A percentile compares a stretch with the other conserved stretches of the same genome.
Conservation (phyloP, 2,113 vertebrate species). For the Anas platyrhynchos region DNA sequence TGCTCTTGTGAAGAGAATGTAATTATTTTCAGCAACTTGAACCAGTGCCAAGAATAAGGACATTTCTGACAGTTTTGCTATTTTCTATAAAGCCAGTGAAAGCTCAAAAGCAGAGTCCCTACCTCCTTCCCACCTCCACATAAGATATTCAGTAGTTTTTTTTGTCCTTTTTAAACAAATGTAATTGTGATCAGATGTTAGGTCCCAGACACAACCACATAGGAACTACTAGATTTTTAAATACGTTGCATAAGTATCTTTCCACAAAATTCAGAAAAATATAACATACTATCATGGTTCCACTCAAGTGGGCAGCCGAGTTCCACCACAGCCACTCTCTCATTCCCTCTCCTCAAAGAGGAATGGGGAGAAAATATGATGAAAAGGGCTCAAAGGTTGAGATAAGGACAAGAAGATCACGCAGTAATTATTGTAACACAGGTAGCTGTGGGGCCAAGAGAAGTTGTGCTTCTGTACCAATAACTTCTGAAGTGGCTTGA, state of each 20-base stretch:
- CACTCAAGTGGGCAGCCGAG: no score
- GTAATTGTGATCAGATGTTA: neutral
- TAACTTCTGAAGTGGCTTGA: no score
- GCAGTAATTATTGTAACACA: no score
- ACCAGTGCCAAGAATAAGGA: neutral
- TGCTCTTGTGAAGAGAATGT: constrained; percentile 34
- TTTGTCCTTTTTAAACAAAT: neutral
- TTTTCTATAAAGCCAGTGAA: constrained; percentile 2
- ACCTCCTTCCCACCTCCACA: neutral
- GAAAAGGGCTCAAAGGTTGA: no score
- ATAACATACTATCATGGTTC: no score
- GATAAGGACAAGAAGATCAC: no score
- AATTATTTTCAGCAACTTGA: constrained; percentile 54
- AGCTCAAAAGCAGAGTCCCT: neutral
- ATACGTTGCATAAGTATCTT: neutral
- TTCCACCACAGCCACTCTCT: no score
- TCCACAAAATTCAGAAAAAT: neutral
- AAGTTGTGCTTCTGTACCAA: no score
- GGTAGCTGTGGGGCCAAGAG: no score
- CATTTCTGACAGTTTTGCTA: neutral
- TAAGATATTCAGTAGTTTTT: neutral
- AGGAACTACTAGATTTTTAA: neutral
- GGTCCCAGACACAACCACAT: neutral
- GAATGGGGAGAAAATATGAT: no score
- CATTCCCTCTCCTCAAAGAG: no score